These are phyloP conservation scores for Semicossyphus pulcher DNA, from an alignment of 2,113 vertebrate genomes.

Conservation along the genomic window DNA sequence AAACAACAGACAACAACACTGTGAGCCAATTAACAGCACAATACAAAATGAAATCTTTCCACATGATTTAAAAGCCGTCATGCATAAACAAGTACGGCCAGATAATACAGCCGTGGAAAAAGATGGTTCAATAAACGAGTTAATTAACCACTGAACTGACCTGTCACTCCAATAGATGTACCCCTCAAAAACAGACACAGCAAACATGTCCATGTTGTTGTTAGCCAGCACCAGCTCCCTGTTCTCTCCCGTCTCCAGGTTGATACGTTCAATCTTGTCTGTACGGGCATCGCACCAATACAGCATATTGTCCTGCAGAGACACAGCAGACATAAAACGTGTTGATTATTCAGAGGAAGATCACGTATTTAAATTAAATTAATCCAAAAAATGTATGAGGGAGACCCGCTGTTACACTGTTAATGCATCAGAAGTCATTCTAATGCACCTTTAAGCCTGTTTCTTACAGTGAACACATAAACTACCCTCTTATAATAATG, in stretches of 20 bases:
- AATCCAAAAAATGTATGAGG: background rate
- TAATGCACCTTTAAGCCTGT: background rate
- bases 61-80: conserved; percentile 8
- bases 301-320: conserved; percentile 88
- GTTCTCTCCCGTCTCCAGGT: conserved; percentile 94
- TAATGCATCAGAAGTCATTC: background rate
- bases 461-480: no score
- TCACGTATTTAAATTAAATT: background rate
- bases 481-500: background rate
- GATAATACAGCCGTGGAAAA: background rate
- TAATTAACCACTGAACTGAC: conserved; percentile 65
- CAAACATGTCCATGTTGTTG: conserved; percentile 99
- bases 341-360: background rate
- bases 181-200: conserved; percentile 94
- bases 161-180: conserved; percentile 99
- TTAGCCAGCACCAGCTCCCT: conserved; percentile 92
- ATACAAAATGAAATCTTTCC: background rate
- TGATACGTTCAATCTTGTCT: conserved; percentile 95
- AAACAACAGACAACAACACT: conserved; percentile 15
- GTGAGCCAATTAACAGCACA: background rate
- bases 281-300: conserved; percentile 98
- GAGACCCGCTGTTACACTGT: background rate
- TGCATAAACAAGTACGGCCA: background rate
- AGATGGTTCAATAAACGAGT: background rate
- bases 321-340: background rate